Evolutionary conservation across 2,888 invertebrate species (phyloP).

Genomic region (Lasioglossum calceatum): DNA sequence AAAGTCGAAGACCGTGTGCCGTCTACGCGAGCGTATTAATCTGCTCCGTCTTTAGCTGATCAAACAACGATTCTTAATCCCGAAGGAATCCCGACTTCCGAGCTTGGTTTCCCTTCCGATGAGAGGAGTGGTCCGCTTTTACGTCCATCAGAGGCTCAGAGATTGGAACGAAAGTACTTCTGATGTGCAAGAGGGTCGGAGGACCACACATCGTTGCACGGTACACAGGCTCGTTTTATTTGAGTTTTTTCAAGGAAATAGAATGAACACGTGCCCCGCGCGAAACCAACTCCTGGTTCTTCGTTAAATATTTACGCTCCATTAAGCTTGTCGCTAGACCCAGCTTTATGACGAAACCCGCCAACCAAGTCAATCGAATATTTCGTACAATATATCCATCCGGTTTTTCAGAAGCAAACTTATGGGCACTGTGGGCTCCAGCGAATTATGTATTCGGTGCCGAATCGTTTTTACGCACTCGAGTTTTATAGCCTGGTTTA

Average conservation of each 20-base stretch:
- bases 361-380: background rate
- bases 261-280: background rate
- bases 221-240: conserved; percentile 5
- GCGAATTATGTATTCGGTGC: background rate
- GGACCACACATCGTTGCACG: conserved; percentile 22
- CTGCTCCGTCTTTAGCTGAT: conserved; percentile 34
- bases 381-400: background rate
- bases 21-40: conserved; percentile 29
- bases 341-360: background rate
- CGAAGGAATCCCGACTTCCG: conserved; percentile 16
- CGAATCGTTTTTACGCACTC: background rate
- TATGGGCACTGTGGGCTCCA: too few species aligned
- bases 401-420: background rate
- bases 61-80: conserved; percentile 33
- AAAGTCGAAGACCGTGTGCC: conserved; percentile 8
- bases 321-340: background rate
- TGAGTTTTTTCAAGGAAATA: background rate
- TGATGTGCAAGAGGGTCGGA: conserved; percentile 18
- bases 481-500: background rate
- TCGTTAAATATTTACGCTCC: background rate
- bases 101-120: background rate
- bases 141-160: conserved; percentile 19
- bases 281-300: background rate
- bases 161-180: conserved; percentile 23
- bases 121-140: conserved; percentile 19